Evolutionary conservation across 2,797 vertebrate species (phyloP).

Genomic region (Semaprochilodus insignis): DNA sequence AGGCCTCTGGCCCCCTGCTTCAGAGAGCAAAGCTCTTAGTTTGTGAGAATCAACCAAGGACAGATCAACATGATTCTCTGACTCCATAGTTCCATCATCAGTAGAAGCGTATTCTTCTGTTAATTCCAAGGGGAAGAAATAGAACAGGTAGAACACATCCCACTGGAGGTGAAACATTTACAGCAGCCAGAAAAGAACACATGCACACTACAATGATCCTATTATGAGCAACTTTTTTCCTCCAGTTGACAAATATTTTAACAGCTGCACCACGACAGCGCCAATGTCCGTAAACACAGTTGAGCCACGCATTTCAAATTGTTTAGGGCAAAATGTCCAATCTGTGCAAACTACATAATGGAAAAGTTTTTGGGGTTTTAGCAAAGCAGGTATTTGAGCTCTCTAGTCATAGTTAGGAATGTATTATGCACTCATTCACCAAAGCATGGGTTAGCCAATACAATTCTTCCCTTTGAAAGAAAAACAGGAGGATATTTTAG

Average conservation of each 20-base stretch:
- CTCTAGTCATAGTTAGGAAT: conserved; percentile 1
- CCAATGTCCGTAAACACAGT: conserved; percentile 44
- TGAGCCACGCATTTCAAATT: conserved; percentile 38
- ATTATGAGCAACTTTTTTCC: conserved; percentile 39
- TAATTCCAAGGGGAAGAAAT: conserved; percentile 8
- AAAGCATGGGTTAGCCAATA: neutral
- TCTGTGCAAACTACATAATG: neutral
- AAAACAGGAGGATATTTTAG: conserved; percentile 30
- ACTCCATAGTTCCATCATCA: conserved; percentile 16
- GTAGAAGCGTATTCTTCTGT: conserved; percentile 17
- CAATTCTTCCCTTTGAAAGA: conserved; percentile 28
- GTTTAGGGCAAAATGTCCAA: conserved; percentile 1
- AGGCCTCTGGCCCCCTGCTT: conserved; percentile 15
- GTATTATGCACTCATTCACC: conserved; percentile 9
- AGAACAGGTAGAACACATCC: conserved; percentile 19
- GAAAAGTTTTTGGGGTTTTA: neutral
- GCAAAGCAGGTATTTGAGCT: neutral
- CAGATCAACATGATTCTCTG: conserved; percentile 11
- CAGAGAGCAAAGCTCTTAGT: neutral
- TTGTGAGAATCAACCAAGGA: conserved; percentile 27
- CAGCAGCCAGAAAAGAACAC: conserved; percentile 26
- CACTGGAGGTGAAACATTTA: conserved; percentile 21
- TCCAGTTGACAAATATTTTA: conserved; percentile 47
- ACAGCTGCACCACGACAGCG: conserved; percentile 55
- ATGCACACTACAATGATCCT: neutral